Evolutionary conservation across 2,797 vertebrate genomes (phyloP).

Genomic region (Alexandromys oeconomus): DNA sequence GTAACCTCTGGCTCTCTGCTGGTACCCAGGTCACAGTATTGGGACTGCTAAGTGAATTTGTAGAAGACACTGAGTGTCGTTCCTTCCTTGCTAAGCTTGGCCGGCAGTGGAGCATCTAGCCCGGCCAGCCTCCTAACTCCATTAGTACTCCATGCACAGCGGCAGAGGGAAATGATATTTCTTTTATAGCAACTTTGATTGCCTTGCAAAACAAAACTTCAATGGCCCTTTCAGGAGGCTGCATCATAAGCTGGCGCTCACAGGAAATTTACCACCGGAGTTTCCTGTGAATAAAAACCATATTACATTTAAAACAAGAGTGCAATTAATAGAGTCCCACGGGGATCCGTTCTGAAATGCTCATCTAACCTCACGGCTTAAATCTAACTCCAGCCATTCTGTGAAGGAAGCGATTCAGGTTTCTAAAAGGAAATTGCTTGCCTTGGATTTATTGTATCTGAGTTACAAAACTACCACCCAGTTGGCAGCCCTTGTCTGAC

Average conservation of each 20-base stretch:
- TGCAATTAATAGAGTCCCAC: slow-evolving; percentile 58
- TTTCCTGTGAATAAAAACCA: slow-evolving; percentile 68
- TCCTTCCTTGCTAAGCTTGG: neutral
- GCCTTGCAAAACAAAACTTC: slow-evolving; percentile 59
- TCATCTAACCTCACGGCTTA: slow-evolving; percentile 63
- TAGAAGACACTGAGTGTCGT: rapidly evolving
- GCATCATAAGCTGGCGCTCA: slow-evolving; percentile 39
- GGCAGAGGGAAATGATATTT: neutral
- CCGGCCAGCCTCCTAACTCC: neutral
- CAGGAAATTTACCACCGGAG: slow-evolving; percentile 54
- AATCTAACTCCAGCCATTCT: slow-evolving; percentile 67
- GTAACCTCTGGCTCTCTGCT: neutral
- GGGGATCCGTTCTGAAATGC: neutral
- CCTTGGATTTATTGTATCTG: slow-evolving; percentile 62
- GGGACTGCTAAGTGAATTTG: rapidly evolving
- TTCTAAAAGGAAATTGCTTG: slow-evolving; percentile 76
- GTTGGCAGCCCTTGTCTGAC: neutral
- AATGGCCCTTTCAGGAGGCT: neutral
- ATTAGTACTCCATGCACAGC: neutral
- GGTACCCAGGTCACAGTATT: neutral
- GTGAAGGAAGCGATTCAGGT: slow-evolving; percentile 64
- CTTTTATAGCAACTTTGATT: neutral
- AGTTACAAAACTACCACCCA: slow-evolving; percentile 68
- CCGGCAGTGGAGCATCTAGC: neutral
- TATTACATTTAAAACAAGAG: slow-evolving; percentile 71